Evolutionary conservation across 2,113 vertebrate genomes (phyloP).

Genomic region (Labeo catla): DNA sequence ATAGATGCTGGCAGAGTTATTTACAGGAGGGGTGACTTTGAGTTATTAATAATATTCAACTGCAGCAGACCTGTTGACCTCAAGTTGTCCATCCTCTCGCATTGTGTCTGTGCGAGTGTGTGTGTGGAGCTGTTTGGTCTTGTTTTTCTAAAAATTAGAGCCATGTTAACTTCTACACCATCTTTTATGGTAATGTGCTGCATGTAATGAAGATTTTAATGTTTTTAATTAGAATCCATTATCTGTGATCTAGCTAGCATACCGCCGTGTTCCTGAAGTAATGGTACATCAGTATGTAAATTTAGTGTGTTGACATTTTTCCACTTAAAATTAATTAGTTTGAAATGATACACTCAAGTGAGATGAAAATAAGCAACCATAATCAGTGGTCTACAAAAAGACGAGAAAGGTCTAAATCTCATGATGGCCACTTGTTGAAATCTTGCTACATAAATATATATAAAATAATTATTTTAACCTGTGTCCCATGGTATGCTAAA

Average conservation of each 20-base stretch:
- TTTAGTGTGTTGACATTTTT: background rate
- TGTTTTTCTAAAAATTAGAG: background rate
- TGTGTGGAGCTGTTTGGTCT: background rate
- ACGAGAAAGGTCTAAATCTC: background rate
- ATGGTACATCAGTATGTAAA: background rate
- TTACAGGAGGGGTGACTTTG: constrained; percentile 24
- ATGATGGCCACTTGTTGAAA: background rate
- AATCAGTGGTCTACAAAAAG: background rate
- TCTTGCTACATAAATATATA: background rate
- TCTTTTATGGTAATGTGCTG: background rate
- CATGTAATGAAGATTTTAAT: background rate
- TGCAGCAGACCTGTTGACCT: background rate
- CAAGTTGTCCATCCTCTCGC: background rate
- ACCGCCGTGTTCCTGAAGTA: background rate
- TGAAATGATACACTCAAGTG: background rate
- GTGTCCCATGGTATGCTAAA: background rate
- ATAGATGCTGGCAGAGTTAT: constrained; percentile 54
- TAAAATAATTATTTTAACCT: background rate
- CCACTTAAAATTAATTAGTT: background rate
- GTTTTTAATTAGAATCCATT: constrained; percentile 6
- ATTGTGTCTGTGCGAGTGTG: background rate
- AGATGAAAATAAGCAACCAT: background rate
- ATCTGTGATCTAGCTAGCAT: constrained; percentile 3
- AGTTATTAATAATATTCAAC: constrained; percentile 25
- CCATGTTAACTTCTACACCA: background rate